phyloP scores from a whole-genome alignment of 2,113 vertebrate genomes.

The Bungarus multicinctus region DNA sequence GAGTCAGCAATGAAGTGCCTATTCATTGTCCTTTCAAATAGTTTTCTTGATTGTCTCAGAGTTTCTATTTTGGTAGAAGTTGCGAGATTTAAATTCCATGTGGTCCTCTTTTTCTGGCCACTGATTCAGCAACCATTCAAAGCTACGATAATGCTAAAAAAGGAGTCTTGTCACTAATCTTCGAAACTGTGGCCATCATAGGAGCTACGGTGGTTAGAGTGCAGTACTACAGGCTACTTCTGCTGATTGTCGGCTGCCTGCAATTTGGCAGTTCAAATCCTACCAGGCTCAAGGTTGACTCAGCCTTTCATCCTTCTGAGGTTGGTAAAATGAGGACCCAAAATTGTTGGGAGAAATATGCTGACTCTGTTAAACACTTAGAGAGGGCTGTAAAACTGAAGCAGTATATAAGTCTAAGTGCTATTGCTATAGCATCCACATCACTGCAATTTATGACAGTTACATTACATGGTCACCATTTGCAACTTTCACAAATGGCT shows the following conservation, averaged over 20 bases:
- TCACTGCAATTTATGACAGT: not conserved
- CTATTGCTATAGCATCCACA: not conserved
- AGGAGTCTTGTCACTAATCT: not conserved
- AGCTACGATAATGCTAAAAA: not conserved
- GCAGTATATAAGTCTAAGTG: no score
- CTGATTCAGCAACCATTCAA: not conserved
- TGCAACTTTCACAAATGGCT: not conserved
- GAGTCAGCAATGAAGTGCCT: not conserved
- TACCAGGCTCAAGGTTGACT: no score
- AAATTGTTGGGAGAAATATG: no score
- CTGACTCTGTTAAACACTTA: no score
- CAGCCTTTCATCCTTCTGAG: no score
- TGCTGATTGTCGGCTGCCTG: no score
- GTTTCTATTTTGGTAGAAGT: not conserved
- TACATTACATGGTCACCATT: not conserved
- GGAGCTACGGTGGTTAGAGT: no score
- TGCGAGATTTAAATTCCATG: not conserved
- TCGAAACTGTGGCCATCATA: not conserved
- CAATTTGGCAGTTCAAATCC: no score
- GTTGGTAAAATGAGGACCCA: no score
- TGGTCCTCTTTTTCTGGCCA: not conserved
- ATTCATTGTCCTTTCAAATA: not conserved
- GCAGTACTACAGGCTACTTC: no score
- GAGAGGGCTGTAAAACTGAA: no score
- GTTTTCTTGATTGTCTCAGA: not conserved